phyloP scores from a whole-genome alignment of 2,888 invertebrate species.

The Allolobophora icterica region DNA sequence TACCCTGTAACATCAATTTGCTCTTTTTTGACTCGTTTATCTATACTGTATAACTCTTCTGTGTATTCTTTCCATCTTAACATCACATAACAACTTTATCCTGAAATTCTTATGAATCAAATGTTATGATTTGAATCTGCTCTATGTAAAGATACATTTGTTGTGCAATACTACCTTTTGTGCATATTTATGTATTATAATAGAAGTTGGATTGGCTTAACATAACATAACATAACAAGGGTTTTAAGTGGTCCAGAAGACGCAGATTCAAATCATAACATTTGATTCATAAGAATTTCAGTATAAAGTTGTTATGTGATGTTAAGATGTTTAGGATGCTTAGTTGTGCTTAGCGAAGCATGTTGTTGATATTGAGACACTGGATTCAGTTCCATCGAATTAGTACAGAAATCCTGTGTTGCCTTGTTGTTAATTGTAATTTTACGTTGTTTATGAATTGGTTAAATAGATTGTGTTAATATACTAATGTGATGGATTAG shows the following conservation, averaged over 20 bases:
- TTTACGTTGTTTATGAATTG: not conserved
- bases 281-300: not conserved
- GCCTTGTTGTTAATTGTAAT: not conserved
- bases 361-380: not conserved
- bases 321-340: too few relatives aligned
- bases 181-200: not conserved
- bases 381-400: not conserved
- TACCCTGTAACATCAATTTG: too few relatives aligned
- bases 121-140: not conserved
- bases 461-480: not conserved
- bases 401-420: not conserved
- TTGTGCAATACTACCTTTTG: not conserved
- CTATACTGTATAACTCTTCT: too few relatives aligned
- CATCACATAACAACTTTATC: not conserved
- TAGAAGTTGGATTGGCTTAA: not conserved
- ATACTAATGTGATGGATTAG: not conserved
- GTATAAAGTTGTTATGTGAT: not conserved
- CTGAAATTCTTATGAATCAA: not conserved
- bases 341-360: not conserved
- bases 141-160: too few relatives aligned
- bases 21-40: too few relatives aligned
- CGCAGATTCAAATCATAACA: not conserved
- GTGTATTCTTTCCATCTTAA: too few relatives aligned
- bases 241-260: too few relatives aligned
- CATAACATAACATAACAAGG: too few relatives aligned